phyloP scores from a whole-genome alignment of 2,113 vertebrate genomes.

The Oncorhynchus mykiss region DNA sequence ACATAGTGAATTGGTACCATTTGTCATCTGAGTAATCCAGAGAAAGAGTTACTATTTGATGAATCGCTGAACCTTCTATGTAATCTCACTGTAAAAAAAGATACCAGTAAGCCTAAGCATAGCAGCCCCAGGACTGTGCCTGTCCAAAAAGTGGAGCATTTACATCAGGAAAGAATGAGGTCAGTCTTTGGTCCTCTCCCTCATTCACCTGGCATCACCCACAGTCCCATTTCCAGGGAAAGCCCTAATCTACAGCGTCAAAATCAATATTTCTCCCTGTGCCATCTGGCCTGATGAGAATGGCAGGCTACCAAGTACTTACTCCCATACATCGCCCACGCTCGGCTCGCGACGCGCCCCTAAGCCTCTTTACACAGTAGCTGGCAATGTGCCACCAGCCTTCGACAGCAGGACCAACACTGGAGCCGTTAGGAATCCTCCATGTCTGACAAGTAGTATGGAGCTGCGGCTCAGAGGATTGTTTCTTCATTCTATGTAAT shows the following conservation, averaged over 20 bases:
- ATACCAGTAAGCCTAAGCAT: background rate
- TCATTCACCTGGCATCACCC: background rate
- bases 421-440: background rate
- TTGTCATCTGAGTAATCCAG: conserved; percentile 30
- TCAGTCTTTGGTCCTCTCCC: conserved; percentile 10
- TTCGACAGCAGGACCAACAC: background rate
- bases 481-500: no score
- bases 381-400: background rate
- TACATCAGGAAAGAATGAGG: conserved; percentile 13
- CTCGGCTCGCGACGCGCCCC: conserved; percentile 5
- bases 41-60: conserved; percentile 33
- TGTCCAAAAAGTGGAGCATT: conserved; percentile 1
- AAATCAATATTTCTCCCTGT: conserved; percentile 13
- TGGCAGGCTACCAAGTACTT: background rate
- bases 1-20: background rate
- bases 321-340: background rate
- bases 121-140: background rate
- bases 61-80: conserved; percentile 33
- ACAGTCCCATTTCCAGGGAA: background rate
- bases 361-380: conserved; percentile 42
- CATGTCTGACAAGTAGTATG: no score
- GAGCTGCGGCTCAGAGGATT: no score
- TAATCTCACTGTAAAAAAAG: conserved; percentile 46
- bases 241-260: conserved; percentile 20
- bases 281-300: conserved; percentile 21